A percentile compares a stretch with the other conserved stretches of the same genome.
These are phyloP conservation scores for Halictus rubicundus DNA, from an alignment of 1,140 invertebrate species.

Conservation along the genomic window DNA sequence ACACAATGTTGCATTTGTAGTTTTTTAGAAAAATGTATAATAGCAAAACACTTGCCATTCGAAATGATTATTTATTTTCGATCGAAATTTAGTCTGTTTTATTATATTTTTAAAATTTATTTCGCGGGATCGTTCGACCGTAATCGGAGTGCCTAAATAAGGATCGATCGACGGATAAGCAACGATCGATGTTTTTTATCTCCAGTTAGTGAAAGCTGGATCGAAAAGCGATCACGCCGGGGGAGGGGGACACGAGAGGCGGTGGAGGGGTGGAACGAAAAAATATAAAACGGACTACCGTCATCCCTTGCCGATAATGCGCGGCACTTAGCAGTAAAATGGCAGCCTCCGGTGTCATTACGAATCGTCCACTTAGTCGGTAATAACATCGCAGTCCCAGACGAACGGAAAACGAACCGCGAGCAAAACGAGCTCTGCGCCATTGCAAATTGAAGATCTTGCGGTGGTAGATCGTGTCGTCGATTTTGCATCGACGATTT, in stretches of 20 bases:
- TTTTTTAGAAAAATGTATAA: no score
- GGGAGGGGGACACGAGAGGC: background rate
- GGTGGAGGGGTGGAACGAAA: background rate
- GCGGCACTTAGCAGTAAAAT: conserved; percentile 70
- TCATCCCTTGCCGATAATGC: conserved; percentile 68
- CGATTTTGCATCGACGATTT: conserved; percentile 27
- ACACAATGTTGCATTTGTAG: no score
- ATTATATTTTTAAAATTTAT: no score
- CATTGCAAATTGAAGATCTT: conserved; percentile 52
- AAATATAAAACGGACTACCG: conserved; percentile 48
- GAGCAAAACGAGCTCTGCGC: conserved; percentile 46
- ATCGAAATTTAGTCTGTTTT: no score
- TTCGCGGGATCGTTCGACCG: background rate
- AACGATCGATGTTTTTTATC: background rate
- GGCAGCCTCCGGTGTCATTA: conserved; percentile 71
- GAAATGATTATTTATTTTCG: no score
- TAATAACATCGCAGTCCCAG: conserved; percentile 67
- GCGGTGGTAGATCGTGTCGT: conserved; percentile 27
- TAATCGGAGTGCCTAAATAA: conserved; percentile 1
- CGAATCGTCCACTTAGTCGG: conserved; percentile 69
- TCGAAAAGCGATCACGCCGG: background rate
- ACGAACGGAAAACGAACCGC: conserved; percentile 63
- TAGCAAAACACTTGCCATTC: no score
- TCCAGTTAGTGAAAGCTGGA: background rate
- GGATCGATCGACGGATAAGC: background rate